phyloP scores from a whole-genome alignment of 2,888 invertebrate species.

The Fragum sueziense region DNA sequence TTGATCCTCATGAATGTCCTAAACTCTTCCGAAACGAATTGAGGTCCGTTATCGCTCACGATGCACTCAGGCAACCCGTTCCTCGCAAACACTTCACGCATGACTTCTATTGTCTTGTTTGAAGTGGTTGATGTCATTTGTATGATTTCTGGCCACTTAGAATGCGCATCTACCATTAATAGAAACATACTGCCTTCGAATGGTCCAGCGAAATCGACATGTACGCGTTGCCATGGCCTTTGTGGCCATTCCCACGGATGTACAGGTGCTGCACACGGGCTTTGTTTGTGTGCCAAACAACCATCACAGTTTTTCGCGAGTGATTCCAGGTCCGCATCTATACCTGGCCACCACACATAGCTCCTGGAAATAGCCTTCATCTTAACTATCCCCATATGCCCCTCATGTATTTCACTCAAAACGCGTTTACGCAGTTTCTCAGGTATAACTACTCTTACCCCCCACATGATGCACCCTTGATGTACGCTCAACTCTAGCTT shows the following conservation, averaged over 20 bases:
- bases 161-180: slow-evolving; percentile 2
- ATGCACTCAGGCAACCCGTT: slow-evolving; percentile 66
- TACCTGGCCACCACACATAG: slow-evolving; percentile 71
- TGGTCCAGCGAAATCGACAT: slow-evolving; percentile 83
- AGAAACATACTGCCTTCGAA: slow-evolving; percentile 70
- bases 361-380: slow-evolving; percentile 72
- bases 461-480: slow-evolving; percentile 67
- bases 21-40: slow-evolving; percentile 54
- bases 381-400: slow-evolving; percentile 69
- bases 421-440: slow-evolving; percentile 50
- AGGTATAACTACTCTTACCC: slow-evolving; percentile 68
- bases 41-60: slow-evolving; percentile 56
- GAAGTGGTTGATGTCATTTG: slow-evolving; percentile 47
- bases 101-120: slow-evolving; percentile 48
- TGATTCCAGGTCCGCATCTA: slow-evolving; percentile 62
- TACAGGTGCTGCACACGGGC: slow-evolving; percentile 60
- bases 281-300: slow-evolving; percentile 44
- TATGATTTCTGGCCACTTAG: slow-evolving; percentile 63
- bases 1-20: too few relatives aligned
- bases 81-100: slow-evolving; percentile 62
- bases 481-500: slow-evolving; percentile 55
- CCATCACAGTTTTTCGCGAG: slow-evolving; percentile 53
- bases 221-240: slow-evolving; percentile 79
- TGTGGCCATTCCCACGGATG: slow-evolving; percentile 72
- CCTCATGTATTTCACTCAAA: slow-evolving; percentile 64